Evolutionary conservation across 2,797 vertebrate genomes (phyloP).

Genomic region (Protosalanx chinensis): DNA sequence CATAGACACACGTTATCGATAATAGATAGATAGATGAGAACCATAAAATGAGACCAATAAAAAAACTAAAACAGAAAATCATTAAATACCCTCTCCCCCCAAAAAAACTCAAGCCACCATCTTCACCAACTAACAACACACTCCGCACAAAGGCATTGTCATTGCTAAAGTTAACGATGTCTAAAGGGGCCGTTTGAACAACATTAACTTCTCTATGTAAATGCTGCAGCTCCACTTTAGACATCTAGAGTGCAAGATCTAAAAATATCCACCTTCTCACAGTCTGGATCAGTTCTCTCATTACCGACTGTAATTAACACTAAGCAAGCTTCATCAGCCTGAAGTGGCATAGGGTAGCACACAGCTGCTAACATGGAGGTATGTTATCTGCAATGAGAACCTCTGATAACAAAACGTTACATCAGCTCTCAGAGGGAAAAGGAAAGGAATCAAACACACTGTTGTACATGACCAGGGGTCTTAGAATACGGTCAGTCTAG

Average conservation of each 20-base stretch:
- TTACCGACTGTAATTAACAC: slow-evolving; percentile 78
- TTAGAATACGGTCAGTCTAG: slow-evolving; percentile 26
- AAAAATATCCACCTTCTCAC: slow-evolving; percentile 73
- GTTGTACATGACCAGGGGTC: slow-evolving; percentile 7
- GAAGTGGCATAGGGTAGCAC: slow-evolving; percentile 58
- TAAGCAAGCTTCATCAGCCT: slow-evolving; percentile 62
- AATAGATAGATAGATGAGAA: too few species aligned
- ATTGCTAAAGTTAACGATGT: background rate
- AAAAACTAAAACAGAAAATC: too few species aligned
- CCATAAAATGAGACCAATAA: background rate
- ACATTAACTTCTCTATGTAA: slow-evolving; percentile 49
- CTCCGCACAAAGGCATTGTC: background rate
- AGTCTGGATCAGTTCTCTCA: slow-evolving; percentile 71
- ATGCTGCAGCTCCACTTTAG: slow-evolving; percentile 56
- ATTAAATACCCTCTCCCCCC: too few species aligned
- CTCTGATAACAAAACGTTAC: slow-evolving; percentile 31
- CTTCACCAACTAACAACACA: too few species aligned
- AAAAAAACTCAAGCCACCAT: too few species aligned
- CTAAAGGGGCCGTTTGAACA: background rate
- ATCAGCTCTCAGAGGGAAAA: slow-evolving; percentile 27
- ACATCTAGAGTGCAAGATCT: slow-evolving; percentile 68
- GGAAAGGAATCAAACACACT: slow-evolving; percentile 36
- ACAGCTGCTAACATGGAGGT: slow-evolving; percentile 65
- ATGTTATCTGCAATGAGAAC: slow-evolving; percentile 58
- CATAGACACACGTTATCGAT: too few species aligned